Evolutionary conservation across 2,797 vertebrate species (phyloP), one percentile per base, ranked within the genome.

Genomic region (Gallinago stenura): DNA sequence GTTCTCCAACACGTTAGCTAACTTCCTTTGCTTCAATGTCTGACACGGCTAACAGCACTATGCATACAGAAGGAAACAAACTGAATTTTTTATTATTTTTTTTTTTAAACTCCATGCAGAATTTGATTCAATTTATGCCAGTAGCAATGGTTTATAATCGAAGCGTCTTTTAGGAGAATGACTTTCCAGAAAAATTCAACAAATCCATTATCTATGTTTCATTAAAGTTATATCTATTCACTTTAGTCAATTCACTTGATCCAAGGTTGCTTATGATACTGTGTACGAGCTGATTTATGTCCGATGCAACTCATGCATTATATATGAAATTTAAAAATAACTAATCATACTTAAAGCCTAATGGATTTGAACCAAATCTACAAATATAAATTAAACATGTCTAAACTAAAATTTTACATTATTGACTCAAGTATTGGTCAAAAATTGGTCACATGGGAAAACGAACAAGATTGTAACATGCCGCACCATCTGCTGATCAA

Each of bases 401-500:
- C 56, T 43, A 62, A 87, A 87, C 7, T 54, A 33, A 58, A 61
- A 16, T 21, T 56, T 90, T 10, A 61, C 5, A 18, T 69, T 68
- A 87, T 41, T 73, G 51, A 92, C 50, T 65, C 65, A 57, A 92
- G 48, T 43, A 90, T 51, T 14, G 15, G 16, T 83, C 68, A 76
- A 86, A 92, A 43, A 62, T 28, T 33, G 2, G 15, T 79, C 54
- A 39, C 53, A 57, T 69, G 79, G 70, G 45, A 88, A 95, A 95
- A 79, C 22, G 31, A 78, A 76, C n/a, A 53, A 31, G 56, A 75
- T 73, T 92, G 66, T 78, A 83, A 96, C 50, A 41, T 94, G 56
- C 54, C 96, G 53, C 82, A 94, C 77, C 91, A 96, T 80, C 91
- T 97, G 89, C 89, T 95, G 84, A 96, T 69, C 51, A 71, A 94